Conservation (phyloP, 2,797 vertebrate genomes). For the Octomys mimax region DNA sequence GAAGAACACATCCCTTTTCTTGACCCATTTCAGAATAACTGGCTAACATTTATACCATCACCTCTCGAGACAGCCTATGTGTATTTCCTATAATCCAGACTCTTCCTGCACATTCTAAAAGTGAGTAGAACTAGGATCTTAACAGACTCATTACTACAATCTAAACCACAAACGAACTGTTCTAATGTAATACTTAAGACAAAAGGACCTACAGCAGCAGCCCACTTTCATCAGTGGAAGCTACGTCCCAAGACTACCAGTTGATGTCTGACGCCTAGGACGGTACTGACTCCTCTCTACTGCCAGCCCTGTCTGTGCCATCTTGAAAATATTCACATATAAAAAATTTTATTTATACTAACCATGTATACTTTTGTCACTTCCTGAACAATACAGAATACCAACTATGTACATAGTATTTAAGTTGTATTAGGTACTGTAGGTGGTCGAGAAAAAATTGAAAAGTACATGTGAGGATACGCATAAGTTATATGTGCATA, state of each 20-base stretch:
- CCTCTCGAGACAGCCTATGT: neutral
- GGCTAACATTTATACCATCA: neutral
- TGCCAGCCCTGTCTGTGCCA: neutral
- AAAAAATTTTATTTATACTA: neutral
- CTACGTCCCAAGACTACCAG: neutral
- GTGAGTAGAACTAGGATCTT: neutral
- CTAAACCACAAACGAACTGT: slow-evolving; percentile 34
- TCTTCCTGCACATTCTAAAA: neutral
- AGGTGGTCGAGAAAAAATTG: neutral
- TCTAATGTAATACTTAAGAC: neutral
- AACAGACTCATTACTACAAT: neutral
- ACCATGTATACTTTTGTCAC: neutral
- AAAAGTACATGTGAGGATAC: neutral
- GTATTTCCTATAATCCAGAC: neutral
- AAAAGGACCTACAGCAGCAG: neutral
- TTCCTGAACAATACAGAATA: neutral
- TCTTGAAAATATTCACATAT: neutral
- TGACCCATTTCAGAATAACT: neutral
- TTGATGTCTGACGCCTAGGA: neutral
- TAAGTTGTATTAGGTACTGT: neutral
- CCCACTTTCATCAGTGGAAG: no score
- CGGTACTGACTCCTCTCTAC: neutral
- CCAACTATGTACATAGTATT: neutral
- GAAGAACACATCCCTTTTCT: neutral
- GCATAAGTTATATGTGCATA: neutral